phyloP scores from a whole-genome alignment of 2,113 vertebrate genomes.

The human (Homo sapiens) region GRCh38 chr21:17438001-17438500 shows the following conservation, averaged over 20 bases:
- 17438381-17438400: not conserved
- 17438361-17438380: not conserved
- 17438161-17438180: conserved; percentile 56
- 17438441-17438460: not conserved
- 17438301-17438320: not conserved
- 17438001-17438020: not conserved
- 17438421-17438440: not conserved
- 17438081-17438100: not conserved
- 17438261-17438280: not conserved
- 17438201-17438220: not conserved
- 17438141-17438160: not conserved
- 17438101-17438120: not conserved
- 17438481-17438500: not conserved
- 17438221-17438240: not conserved
- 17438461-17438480: not conserved
- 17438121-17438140: conserved; percentile 55
- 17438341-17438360: not conserved
- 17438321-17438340: not conserved
- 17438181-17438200: not conserved
- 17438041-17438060: conserved; percentile 44
- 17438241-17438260: not conserved
- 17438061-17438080: not conserved
- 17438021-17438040: not conserved
- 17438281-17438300: not conserved
- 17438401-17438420: not conserved